Conservation (phyloP, 2,113 vertebrate genomes). For the Carassius carassius region DNA sequence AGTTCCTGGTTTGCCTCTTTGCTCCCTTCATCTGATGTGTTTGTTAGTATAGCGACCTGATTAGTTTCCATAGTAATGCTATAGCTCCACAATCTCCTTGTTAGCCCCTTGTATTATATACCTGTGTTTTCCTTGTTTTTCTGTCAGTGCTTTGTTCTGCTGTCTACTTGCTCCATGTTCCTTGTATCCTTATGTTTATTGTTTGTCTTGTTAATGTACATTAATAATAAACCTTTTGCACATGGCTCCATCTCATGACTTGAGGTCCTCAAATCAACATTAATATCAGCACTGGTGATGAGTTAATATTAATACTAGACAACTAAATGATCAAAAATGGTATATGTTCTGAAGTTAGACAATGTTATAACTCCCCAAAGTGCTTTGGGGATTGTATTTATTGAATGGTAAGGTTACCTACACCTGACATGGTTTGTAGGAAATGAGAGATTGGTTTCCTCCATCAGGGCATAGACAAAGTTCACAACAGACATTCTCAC, state of each 20-base stretch:
- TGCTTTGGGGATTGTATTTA: background rate
- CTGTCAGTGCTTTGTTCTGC: no score
- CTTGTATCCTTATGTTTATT: no score
- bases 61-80: no score
- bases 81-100: no score
- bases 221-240: no score
- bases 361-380: background rate
- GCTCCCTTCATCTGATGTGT: no score
- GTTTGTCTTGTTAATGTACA: no score
- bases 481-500: background rate
- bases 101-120: no score
- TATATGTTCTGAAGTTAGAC: background rate
- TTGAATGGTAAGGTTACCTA: background rate
- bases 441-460: constrained; percentile 16
- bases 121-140: no score
- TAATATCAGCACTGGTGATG: background rate
- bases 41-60: no score
- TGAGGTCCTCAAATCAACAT: background rate
- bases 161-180: no score
- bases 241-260: background rate
- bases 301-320: background rate
- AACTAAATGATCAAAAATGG: background rate
- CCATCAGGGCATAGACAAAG: background rate
- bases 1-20: no score
- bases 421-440: constrained; percentile 37